Conservation (phyloP, 2,797 vertebrate genomes). For the Coregonus sp. region DNA sequence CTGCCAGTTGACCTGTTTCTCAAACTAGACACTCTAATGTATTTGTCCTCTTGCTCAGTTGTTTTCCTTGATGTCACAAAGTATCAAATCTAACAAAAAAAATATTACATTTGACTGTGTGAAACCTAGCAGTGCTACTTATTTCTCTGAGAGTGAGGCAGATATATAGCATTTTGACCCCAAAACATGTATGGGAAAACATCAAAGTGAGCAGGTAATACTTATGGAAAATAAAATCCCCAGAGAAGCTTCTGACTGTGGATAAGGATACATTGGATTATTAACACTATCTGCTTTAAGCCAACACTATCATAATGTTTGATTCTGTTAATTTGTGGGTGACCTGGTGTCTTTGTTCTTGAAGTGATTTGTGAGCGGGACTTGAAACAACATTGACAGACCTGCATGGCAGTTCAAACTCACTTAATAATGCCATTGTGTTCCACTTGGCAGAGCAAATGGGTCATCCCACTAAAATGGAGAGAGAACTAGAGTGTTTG, state of each 20-base stretch:
- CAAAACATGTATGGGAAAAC: not conserved
- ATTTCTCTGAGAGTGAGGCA: too few species aligned
- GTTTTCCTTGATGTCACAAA: not conserved
- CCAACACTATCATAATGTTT: not conserved
- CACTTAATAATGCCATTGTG: not conserved
- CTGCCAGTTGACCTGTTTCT: too few species aligned
- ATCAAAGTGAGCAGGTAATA: constrained; percentile 9
- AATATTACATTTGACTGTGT: too few species aligned
- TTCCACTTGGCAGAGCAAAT: not conserved
- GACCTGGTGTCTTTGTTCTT: not conserved
- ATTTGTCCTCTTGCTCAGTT: too few species aligned
- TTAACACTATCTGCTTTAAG: not conserved
- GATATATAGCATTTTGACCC: too few species aligned
- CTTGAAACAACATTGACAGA: not conserved
- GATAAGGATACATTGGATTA: not conserved
- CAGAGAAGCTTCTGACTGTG: constrained; percentile 1
- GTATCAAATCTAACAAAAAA: too few species aligned
- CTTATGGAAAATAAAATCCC: not conserved
- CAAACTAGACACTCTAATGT: too few species aligned
- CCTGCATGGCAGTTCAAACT: constrained; percentile 1
- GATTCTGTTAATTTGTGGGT: not conserved
- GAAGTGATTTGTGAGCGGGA: not conserved
- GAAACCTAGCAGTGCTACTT: too few species aligned
- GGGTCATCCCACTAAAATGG: not conserved
- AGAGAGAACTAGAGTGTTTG: not conserved